These are phyloP conservation scores for Drosophila mimica DNA, from an alignment of 2,888 invertebrate genomes.

Conservation along the genomic window DNA sequence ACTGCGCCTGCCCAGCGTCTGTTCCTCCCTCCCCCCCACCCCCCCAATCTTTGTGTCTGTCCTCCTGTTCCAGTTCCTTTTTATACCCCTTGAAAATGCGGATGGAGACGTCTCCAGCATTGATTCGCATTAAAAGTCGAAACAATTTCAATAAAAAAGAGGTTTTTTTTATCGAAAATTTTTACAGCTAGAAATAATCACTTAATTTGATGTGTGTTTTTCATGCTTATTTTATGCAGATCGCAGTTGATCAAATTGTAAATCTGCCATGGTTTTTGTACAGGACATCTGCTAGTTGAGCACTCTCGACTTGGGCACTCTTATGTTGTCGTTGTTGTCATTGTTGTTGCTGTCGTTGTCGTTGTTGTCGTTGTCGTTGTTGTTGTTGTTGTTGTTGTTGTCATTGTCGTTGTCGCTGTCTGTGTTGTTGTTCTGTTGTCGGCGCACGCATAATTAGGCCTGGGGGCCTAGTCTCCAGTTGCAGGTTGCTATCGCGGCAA, in stretches of 20 bases:
- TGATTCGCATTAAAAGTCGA: not conserved
- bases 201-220: too few species aligned
- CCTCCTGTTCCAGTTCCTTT: slow-evolving; percentile 5
- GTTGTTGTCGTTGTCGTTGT: slow-evolving; percentile 9
- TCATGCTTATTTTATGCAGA: not conserved
- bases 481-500: slow-evolving; percentile 39
- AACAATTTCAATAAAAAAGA: not conserved
- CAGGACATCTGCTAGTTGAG: slow-evolving; percentile 1
- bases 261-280: not conserved
- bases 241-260: not conserved
- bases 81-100: slow-evolving; percentile 6
- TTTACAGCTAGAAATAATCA: not conserved
- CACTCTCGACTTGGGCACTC: slow-evolving; percentile 1
- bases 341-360: slow-evolving; percentile 22
- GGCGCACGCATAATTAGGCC: slow-evolving; percentile 76
- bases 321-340: slow-evolving; percentile 12
- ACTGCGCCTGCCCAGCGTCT: slow-evolving; percentile 9
- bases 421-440: slow-evolving; percentile 58
- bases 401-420: slow-evolving; percentile 21
- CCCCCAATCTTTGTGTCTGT: not conserved
- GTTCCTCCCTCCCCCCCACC: not conserved
- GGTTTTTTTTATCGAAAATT: not conserved
- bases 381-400: slow-evolving; percentile 18
- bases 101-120: not conserved
- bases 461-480: slow-evolving; percentile 16